Base-by-base conservation (phyloP, 2,888 invertebrate species). In the Protodeltote pygarga region DNA sequence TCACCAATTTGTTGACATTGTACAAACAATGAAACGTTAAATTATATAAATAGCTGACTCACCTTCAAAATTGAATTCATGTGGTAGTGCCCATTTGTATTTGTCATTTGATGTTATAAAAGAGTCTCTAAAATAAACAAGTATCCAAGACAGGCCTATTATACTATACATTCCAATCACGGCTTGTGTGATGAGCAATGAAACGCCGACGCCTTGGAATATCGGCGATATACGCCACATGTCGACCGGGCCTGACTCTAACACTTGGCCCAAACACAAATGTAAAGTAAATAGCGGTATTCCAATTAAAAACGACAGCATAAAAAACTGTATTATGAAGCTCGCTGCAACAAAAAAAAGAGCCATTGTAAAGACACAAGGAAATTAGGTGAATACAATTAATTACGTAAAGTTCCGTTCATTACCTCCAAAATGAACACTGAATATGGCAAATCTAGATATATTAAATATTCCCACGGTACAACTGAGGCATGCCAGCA, bases 181-280 rank as follows among this genome's bases (percentile, higher is more conserved):
- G 3, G 95, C 95, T 81, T 97, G 97, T 3, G 95, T 94, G 46
- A 96, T 84, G 13, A 97, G 93, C 62, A 98, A 85, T 0, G 97
- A 95, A 37, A 97, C 95, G 10, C 98, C 98, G 11, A 98, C 96
- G 2, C 98, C 98, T 90, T 96, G 96, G 81, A 98, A 97, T 67
- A 98, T 94, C 0, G 98, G 98, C 40, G 97, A 97, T 73, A 98
- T 97, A 73, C 94, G 94, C 98, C 98, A 98, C 97, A 98, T 97
- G 71, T 97, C 97, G 49, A 98, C 94, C 1, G 97, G 96, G 0
- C 98, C 98, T 0, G 97, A 94, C 31, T 95, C 95, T 48, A 98
- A 89, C 68, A 97, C 95, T 82, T 97, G 96, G 1, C 98, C 98
- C 67, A 98, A 90, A 66, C 96, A 96, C 83, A 97, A 93, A 83